Conservation (phyloP, 2,113 vertebrate genomes). For the Struthio camelus region DNA sequence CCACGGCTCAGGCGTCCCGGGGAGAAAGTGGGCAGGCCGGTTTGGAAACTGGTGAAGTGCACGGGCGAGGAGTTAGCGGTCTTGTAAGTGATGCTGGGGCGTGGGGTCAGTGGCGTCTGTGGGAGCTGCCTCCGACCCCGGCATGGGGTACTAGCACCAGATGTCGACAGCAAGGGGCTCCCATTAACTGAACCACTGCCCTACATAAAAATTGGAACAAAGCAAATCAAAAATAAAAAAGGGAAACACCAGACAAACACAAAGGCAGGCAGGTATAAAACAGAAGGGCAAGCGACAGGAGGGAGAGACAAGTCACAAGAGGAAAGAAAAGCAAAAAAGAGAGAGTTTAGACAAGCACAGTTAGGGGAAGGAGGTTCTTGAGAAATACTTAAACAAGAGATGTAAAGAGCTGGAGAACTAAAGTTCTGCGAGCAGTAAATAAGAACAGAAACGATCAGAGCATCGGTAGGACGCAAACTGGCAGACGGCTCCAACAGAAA, state of each 20-base stretch:
- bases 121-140: slow-evolving; percentile 93
- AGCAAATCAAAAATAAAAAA: slow-evolving; percentile 85
- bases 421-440: slow-evolving; percentile 1
- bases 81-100: slow-evolving; percentile 93
- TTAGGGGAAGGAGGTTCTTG: neutral
- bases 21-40: slow-evolving; percentile 75
- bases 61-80: slow-evolving; percentile 93
- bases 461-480: slow-evolving; percentile 28
- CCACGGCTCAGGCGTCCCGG: slow-evolving; percentile 88
- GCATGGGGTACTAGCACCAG: slow-evolving; percentile 90
- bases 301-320: slow-evolving; percentile 48
- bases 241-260: slow-evolving; percentile 63
- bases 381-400: slow-evolving; percentile 41
- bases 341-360: slow-evolving; percentile 72
- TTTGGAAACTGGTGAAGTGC: slow-evolving; percentile 80
- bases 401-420: slow-evolving; percentile 18
- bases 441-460: slow-evolving; percentile 42
- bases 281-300: slow-evolving; percentile 51
- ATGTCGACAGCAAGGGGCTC: slow-evolving; percentile 87
- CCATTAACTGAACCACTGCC: slow-evolving; percentile 92
- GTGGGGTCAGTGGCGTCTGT: slow-evolving; percentile 90
- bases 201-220: slow-evolving; percentile 89
- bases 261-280: slow-evolving; percentile 50
- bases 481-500: slow-evolving; percentile 37
- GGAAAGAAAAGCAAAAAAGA: slow-evolving; percentile 59